Conservation (phyloP, 2,113 vertebrate genomes). For the Macquaria australasica region DNA sequence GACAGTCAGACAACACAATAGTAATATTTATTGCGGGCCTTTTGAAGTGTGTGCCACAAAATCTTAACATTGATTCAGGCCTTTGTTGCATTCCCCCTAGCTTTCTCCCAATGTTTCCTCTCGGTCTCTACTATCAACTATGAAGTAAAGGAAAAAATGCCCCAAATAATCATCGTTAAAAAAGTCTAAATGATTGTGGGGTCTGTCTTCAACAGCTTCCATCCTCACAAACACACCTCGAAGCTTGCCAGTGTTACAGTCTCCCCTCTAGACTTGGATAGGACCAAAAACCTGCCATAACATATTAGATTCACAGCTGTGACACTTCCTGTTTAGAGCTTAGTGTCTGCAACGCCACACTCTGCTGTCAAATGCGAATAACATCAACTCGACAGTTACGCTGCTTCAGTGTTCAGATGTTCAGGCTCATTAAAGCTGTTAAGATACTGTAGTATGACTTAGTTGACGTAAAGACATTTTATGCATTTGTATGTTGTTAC, state of each 20-base stretch:
- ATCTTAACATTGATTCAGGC: too few species aligned
- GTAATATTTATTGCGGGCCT: too few species aligned
- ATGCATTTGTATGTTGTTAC: background rate
- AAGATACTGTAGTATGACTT: background rate
- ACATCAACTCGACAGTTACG: background rate
- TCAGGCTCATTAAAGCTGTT: background rate
- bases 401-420: background rate
- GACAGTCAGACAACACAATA: too few species aligned
- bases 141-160: background rate
- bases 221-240: background rate
- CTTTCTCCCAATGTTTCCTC: background rate
- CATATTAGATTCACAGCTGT: slow-evolving; percentile 12
- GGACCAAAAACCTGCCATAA: slow-evolving; percentile 26
- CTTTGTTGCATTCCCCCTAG: background rate
- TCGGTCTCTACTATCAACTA: background rate
- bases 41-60: too few species aligned
- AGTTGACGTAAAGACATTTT: background rate
- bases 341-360: background rate
- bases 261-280: slow-evolving; percentile 1
- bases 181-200: background rate
- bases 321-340: slow-evolving; percentile 29
- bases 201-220: background rate
- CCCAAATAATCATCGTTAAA: background rate
- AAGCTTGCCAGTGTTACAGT: background rate
- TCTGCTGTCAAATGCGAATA: slow-evolving; percentile 5